Percentiles rank a stretch among this genome's conserved stretches.
phyloP scores from a whole-genome alignment of 2,888 invertebrate genomes.

The Autographa gamma region DNA sequence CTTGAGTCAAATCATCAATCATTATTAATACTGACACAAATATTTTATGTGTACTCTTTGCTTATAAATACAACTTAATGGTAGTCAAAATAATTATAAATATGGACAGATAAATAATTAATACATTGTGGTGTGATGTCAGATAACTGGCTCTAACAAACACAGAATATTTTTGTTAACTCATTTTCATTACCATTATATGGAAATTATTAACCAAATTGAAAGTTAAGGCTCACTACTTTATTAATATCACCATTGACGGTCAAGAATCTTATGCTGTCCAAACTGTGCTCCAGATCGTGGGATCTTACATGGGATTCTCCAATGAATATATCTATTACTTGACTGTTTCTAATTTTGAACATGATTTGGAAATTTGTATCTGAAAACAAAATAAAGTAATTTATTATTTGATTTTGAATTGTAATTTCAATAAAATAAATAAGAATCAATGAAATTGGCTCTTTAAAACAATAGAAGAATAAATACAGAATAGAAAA shows the following conservation, averaged over 20 bases:
- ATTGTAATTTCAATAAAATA: no score
- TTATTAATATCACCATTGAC: conserved; percentile 71
- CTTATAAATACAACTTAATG: neutral
- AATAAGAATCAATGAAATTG: no score
- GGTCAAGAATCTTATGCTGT: conserved; percentile 70
- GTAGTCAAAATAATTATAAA: conserved; percentile 15
- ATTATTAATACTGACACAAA: conserved; percentile 9
- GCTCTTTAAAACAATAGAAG: no score
- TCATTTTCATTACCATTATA: neutral
- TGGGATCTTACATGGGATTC: conserved; percentile 58
- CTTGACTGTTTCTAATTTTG: conserved; percentile 44
- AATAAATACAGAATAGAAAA: no score
- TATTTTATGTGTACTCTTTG: neutral
- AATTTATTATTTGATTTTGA: neutral
- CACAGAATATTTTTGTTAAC: neutral
- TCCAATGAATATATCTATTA: conserved; percentile 58
- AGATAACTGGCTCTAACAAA: conserved; percentile 13
- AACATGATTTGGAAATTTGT: conserved; percentile 60
- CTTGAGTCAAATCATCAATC: conserved; percentile 20
- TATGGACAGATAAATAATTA: conserved; percentile 45
- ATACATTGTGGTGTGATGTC: conserved; percentile 35
- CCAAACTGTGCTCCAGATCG: conserved; percentile 65
- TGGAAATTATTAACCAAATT: conserved; percentile 55
- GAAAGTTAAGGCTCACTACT: conserved; percentile 66
- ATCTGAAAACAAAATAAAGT: conserved; percentile 59